Percentiles rank a stretch among this genome's conserved stretches.
phyloP scores from a whole-genome alignment of 1,140 invertebrate genomes.

The Lutraria rhynchaena region DNA sequence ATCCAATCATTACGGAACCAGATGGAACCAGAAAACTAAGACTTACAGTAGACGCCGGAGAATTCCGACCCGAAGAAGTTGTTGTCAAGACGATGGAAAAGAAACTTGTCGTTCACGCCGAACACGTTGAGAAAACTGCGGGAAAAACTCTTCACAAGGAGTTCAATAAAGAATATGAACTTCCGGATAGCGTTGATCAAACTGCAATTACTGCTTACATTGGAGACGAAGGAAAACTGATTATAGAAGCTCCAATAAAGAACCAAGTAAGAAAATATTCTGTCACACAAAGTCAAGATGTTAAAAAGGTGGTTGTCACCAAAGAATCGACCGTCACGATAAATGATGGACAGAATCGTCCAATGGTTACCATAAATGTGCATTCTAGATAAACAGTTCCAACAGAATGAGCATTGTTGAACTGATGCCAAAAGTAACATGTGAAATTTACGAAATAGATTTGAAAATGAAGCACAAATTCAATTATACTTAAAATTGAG shows the following conservation, averaged over 20 bases:
- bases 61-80: constrained; percentile 80
- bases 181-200: constrained; percentile 81
- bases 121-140: constrained; percentile 79
- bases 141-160: constrained; percentile 80
- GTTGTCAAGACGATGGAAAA: constrained; percentile 79
- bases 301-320: constrained; percentile 75
- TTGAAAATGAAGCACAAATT: too few species aligned
- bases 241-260: constrained; percentile 80
- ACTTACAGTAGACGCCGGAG: constrained; percentile 78
- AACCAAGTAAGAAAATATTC: constrained; percentile 73
- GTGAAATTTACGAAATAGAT: too few species aligned
- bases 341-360: constrained; percentile 73
- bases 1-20: constrained; percentile 78
- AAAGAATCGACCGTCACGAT: constrained; percentile 79
- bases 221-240: constrained; percentile 78
- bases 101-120: constrained; percentile 79
- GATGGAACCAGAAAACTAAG: constrained; percentile 78
- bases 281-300: constrained; percentile 77
- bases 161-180: constrained; percentile 81
- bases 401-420: too few species aligned
- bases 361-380: constrained; percentile 78
- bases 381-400: constrained; percentile 61
- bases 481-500: too few species aligned
- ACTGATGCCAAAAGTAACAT: too few species aligned
- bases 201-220: constrained; percentile 79